Evolutionary conservation across 2,888 invertebrate genomes (phyloP).

Genomic region (Vandiemenella viatica): DNA sequence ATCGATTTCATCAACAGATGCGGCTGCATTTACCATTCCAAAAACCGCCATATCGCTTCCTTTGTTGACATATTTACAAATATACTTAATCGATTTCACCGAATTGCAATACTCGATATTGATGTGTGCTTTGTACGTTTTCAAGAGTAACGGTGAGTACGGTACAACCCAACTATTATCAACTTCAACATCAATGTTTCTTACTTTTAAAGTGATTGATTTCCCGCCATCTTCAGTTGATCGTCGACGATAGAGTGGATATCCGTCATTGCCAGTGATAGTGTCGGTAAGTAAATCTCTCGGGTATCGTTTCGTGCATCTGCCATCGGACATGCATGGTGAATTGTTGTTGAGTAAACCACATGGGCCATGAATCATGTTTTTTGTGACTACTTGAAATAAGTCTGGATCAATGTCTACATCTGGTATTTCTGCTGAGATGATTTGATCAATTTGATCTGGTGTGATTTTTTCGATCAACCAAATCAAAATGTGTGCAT

Average conservation of each 20-base stretch:
- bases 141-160: conserved; percentile 22
- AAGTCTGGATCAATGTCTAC: conserved; percentile 1
- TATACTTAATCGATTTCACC: conserved; percentile 27
- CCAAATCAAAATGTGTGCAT: conserved; percentile 6
- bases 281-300: conserved; percentile 19
- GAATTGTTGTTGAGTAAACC: conserved; percentile 17
- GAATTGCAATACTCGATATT: conserved; percentile 29
- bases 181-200: conserved; percentile 5
- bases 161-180: conserved; percentile 22
- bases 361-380: conserved; percentile 24
- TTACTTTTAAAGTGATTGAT: neutral
- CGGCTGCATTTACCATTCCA: conserved; percentile 17
- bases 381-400: conserved; percentile 3
- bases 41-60: conserved; percentile 26
- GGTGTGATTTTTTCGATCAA: neutral
- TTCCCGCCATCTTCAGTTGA: neutral
- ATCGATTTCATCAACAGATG: conserved; percentile 17
- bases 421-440: conserved; percentile 4
- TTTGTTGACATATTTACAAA: conserved; percentile 30
- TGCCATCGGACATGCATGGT: conserved; percentile 14
- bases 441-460: neutral
- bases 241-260: conserved; percentile 22
- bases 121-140: conserved; percentile 24
- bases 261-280: conserved; percentile 22
- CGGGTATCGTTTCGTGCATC: conserved; percentile 20